Percentiles rank a stretch among this genome's conserved stretches.
Conservation (phyloP, 2,888 invertebrate species). For the Lasius fuliginosus region DNA sequence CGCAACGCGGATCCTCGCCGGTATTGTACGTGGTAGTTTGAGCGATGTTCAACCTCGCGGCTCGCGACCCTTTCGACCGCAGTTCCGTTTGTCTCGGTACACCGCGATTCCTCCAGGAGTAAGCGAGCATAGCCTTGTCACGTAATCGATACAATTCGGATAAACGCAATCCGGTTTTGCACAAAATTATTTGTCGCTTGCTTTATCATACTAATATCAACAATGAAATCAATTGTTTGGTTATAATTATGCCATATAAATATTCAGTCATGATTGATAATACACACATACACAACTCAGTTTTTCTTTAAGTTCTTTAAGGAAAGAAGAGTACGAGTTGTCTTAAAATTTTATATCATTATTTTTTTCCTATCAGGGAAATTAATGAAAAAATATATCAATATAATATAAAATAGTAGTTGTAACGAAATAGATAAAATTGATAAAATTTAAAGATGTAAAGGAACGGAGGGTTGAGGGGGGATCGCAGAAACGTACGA, state of each 20-base stretch:
- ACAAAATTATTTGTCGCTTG: neutral
- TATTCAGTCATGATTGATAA: neutral
- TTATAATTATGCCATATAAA: neutral
- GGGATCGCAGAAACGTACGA: neutral
- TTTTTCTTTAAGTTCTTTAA: neutral
- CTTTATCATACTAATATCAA: neutral
- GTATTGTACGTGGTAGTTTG: conserved; percentile 72
- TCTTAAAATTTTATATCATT: neutral
- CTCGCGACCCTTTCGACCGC: conserved; percentile 76
- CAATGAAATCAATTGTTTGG: neutral
- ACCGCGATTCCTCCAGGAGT: conserved; percentile 60
- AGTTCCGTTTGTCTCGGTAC: conserved; percentile 68
- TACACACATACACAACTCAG: neutral
- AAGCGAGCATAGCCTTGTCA: conserved; percentile 50
- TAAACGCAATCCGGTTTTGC: neutral
- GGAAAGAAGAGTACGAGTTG: neutral
- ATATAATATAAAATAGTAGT: neutral
- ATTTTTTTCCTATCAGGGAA: neutral
- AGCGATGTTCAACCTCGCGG: conserved; percentile 76
- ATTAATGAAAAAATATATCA: neutral
- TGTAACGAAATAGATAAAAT: neutral
- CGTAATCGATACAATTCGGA: conserved; percentile 16
- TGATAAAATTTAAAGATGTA: neutral
- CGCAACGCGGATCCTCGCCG: conserved; percentile 58
- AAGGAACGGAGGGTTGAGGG: neutral